Evolutionary conservation across 2,113 vertebrate genomes (phyloP), one percentile per base, ranked within the genome.

Genomic region (Stigmatopora argus): DNA sequence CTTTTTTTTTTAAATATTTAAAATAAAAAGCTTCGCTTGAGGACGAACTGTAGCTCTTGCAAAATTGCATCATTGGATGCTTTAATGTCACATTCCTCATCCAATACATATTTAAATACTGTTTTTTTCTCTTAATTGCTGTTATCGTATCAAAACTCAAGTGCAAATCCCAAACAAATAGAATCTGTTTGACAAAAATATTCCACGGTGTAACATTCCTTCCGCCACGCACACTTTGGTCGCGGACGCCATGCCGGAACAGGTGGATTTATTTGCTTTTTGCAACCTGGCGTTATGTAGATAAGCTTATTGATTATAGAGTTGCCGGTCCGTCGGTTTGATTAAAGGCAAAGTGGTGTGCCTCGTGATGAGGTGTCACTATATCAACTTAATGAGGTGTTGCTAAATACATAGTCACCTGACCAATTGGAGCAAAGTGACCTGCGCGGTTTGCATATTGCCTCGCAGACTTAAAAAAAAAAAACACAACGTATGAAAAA

Each of bases 361-460:
- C 67, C 86, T 69, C 10, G 63, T 80, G 71, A 83, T 83, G 14
- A 38, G 59, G 57, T 75, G 71, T 73, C 26, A 19, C 72, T 59
- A 53, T 72, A 73, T 84, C 83, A 70, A 74, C 70, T 80, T 80
- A 81, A 78, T 74, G 78, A 78, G 78, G 77, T 78, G 77, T 80
- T 70, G 78, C 67, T 83, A 72, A 83, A 79, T 77, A 79, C 86
- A 78, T 73, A 74, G 67, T 77, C 70, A 70, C 45, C 65, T 47
- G 65, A 59, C 71, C 81, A 69, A 78, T 81, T 61, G 58, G 35
- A 55, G 47, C 70, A 65, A 23, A 3, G 56, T 67, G 76, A 77
- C 67, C 62, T 18, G 44, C 65, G n/a, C 15, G 31, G 56, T 58
- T n/a, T 35, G 55, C 14, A 58, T n/a, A n/a, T 59, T 2, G 15